Evolutionary conservation across 2,113 vertebrate species (phyloP).

Genomic region (Hemichromis elongatus): DNA sequence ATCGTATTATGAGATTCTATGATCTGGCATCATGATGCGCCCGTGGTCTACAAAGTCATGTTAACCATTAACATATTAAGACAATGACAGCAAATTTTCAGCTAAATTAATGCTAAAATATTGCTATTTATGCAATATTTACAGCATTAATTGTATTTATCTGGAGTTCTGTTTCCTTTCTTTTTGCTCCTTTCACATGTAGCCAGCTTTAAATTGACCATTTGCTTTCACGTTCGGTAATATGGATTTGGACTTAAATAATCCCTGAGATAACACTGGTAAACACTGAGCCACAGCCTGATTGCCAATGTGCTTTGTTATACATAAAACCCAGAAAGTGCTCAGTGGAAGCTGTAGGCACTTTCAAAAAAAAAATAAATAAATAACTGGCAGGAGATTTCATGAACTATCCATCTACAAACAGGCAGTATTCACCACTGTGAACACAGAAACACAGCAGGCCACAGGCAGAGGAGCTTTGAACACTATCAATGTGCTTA

Average conservation of each 20-base stretch:
- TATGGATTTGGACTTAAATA: background rate
- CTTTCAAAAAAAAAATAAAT: background rate
- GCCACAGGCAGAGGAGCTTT: background rate
- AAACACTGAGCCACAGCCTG: background rate
- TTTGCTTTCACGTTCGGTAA: background rate
- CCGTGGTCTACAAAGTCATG: background rate
- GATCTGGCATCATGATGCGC: background rate
- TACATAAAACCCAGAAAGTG: background rate
- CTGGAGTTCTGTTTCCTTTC: background rate
- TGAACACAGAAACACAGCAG: background rate
- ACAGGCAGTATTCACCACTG: background rate
- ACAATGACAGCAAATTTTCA: background rate
- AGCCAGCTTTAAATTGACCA: background rate
- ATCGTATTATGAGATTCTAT: background rate
- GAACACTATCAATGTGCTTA: background rate
- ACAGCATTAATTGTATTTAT: background rate
- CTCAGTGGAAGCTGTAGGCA: background rate
- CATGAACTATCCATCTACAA: background rate
- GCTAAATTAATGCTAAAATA: background rate
- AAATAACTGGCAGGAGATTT: background rate
- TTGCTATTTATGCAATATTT: background rate
- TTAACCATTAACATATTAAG: background rate
- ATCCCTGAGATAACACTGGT: background rate
- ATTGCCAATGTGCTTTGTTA: background rate
- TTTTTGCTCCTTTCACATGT: background rate